These are phyloP conservation scores for Melikaiella ostensackeni DNA, from an alignment of 2,888 invertebrate genomes.

Conservation along the genomic window DNA sequence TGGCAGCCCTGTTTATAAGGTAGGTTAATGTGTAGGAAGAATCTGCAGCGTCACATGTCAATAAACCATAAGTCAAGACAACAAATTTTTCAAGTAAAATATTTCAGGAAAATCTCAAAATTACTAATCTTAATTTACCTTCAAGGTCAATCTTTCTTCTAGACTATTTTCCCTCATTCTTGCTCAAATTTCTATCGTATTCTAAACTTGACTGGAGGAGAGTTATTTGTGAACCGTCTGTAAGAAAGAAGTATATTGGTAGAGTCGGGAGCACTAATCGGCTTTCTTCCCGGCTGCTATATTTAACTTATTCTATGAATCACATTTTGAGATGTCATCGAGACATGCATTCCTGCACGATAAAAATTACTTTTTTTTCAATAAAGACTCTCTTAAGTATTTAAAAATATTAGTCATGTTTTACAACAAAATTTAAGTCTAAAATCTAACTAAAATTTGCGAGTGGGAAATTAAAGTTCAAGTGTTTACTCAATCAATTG, in stretches of 20 bases:
- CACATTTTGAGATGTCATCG: conserved; percentile 26
- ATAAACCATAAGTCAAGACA: background rate
- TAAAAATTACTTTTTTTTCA: background rate
- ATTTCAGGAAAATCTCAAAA: background rate
- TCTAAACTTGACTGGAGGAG: background rate
- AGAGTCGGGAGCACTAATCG: conserved; percentile 7
- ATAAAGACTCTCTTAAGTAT: background rate
- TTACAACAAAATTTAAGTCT: background rate
- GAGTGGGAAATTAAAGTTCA: background rate
- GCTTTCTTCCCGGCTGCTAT: conserved; percentile 19
- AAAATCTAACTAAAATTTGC: background rate
- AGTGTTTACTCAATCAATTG: background rate
- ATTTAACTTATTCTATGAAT: conserved; percentile 30
- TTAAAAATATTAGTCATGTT: background rate
- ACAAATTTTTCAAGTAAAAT: background rate
- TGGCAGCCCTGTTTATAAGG: no score
- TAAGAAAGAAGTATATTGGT: conserved; percentile 5
- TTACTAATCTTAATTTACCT: background rate
- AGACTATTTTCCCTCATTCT: background rate
- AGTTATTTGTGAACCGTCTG: conserved; percentile 10
- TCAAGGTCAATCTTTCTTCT: background rate
- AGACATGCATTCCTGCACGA: background rate
- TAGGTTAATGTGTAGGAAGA: background rate
- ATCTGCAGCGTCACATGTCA: background rate
- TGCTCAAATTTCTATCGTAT: background rate